These are phyloP conservation scores for Periophthalmodon schlosseri DNA, from an alignment of 2,113 vertebrate species.

Conservation along the genomic window DNA sequence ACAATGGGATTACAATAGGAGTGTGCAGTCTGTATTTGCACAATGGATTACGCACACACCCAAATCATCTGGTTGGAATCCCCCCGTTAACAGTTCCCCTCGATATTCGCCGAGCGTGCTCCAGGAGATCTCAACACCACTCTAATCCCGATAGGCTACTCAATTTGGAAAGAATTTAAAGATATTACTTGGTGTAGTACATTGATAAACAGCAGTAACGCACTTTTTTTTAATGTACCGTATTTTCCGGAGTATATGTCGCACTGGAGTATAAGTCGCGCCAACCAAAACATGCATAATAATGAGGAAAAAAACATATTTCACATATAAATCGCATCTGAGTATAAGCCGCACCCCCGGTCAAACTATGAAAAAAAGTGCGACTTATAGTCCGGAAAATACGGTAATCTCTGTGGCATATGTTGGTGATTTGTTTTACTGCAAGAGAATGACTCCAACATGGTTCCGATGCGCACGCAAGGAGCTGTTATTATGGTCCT, in stretches of 20 bases:
- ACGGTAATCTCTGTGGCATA: no score
- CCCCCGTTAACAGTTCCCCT: constrained; percentile 66
- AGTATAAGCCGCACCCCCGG: no score
- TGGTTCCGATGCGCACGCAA: constrained; percentile 56
- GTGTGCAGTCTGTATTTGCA: constrained; percentile 30
- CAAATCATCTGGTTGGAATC: constrained; percentile 68
- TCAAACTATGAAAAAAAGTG: no score
- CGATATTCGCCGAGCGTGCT: constrained; percentile 65
- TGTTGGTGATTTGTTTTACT: constrained; percentile 70
- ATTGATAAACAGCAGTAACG: constrained; percentile 70
- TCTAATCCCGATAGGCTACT: constrained; percentile 58
- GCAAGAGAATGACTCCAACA: constrained; percentile 41
- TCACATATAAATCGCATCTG: no score
- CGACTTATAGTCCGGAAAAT: no score
- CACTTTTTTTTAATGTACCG: no score
- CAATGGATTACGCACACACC: constrained; percentile 38
- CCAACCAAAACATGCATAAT: no score
- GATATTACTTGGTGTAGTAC: constrained; percentile 65
- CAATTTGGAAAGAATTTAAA: constrained; percentile 77
- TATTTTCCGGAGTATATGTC: no score
- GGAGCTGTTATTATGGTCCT: constrained; percentile 54
- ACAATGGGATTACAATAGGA: constrained; percentile 21
- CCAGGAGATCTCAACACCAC: constrained; percentile 55
- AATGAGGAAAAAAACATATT: no score
- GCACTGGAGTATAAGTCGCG: no score